A percentile compares a stretch with the other conserved stretches of the same genome.
Evolutionary conservation across 1,140 invertebrate genomes (phyloP).

Genomic region (Chrysoperla carnea): DNA sequence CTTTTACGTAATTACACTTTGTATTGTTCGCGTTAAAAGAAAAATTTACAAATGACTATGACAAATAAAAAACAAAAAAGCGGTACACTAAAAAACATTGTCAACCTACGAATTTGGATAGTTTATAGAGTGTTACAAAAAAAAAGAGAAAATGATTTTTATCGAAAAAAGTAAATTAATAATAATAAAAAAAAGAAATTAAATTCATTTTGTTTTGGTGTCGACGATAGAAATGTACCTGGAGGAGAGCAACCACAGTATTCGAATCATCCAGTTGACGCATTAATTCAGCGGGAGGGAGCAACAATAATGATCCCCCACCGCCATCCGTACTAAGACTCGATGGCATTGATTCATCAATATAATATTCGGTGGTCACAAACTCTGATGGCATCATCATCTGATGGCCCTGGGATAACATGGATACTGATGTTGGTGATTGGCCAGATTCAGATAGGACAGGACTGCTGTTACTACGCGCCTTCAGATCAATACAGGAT

Average conservation of each 20-base stretch:
- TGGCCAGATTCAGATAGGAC: conserved; percentile 16
- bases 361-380: conserved; percentile 65
- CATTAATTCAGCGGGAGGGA: conserved; percentile 16
- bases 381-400: conserved; percentile 33
- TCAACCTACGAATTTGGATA: no score
- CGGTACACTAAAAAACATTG: no score
- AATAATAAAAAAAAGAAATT: conserved; percentile 4
- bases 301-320: conserved; percentile 21
- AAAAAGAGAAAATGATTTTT: conserved; percentile 3
- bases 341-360: conserved; percentile 63
- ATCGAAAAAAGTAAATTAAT: conserved; percentile 4
- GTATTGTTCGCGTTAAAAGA: no score
- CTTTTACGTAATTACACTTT: no score
- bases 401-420: conserved; percentile 17
- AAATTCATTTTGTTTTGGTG: background rate
- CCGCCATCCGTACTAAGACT: conserved; percentile 43
- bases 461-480: background rate
- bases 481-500: background rate
- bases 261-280: conserved; percentile 34
- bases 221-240: conserved; percentile 28
- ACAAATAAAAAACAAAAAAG: no score
- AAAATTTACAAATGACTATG: no score
- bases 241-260: conserved; percentile 42
- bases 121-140: conserved; percentile 5
- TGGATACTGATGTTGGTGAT: conserved; percentile 13